Percentiles rank a stretch among this genome's conserved stretches.
Conservation (phyloP, 2,797 vertebrate species). For the Eidolon dupreanum region DNA sequence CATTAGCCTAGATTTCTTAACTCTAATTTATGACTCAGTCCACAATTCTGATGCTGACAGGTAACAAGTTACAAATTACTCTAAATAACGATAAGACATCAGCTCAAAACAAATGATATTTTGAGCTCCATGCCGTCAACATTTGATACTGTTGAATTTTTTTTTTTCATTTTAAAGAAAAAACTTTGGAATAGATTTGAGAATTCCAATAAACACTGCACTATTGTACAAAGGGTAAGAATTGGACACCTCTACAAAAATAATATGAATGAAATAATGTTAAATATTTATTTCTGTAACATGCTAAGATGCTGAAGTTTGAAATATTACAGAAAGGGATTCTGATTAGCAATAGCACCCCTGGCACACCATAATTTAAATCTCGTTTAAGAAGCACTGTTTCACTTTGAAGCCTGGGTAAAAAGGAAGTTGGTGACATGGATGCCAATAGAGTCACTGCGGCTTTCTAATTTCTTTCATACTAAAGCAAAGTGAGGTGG, state of each 20-base stretch:
- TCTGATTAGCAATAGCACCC: neutral
- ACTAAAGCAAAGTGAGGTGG: neutral
- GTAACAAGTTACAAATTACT: conserved; percentile 31
- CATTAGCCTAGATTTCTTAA: conserved; percentile 16
- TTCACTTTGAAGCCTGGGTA: neutral
- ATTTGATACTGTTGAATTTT: conserved; percentile 33
- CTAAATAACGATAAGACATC: neutral
- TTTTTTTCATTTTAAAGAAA: neutral
- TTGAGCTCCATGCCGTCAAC: neutral
- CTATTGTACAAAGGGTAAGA: neutral
- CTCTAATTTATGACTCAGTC: conserved; percentile 27
- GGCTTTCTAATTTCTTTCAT: neutral
- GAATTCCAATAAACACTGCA: neutral
- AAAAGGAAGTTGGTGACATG: neutral
- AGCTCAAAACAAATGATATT: conserved; percentile 12
- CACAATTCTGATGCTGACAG: neutral
- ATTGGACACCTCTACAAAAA: neutral
- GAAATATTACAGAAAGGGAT: conserved; percentile 45
- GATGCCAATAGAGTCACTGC: neutral
- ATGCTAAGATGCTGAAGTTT: conserved; percentile 32
- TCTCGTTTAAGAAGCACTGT: neutral
- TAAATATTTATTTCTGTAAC: conserved; percentile 37
- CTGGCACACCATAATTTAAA: conserved; percentile 22
- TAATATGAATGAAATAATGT: conserved; percentile 4
- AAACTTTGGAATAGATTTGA: conserved; percentile 11